These are phyloP conservation scores for Cyclura pinguis DNA, from an alignment of 2,797 vertebrate species.

Conservation along the genomic window DNA sequence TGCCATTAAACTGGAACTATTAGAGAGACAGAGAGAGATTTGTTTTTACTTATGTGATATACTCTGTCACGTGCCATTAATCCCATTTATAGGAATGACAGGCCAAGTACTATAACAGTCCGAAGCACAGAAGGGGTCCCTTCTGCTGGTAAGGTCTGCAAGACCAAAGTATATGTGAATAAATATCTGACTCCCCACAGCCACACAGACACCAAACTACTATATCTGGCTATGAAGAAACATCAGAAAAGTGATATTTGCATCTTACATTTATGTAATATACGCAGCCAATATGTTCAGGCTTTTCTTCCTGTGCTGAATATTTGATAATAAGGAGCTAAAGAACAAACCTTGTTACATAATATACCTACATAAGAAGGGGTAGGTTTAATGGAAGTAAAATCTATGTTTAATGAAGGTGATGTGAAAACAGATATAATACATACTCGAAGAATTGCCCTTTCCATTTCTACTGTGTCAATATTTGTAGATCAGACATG, in stretches of 20 bases:
- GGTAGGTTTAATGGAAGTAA: background rate
- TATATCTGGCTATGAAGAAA: background rate
- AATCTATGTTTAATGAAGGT: background rate
- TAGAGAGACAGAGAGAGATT: background rate
- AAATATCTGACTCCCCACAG: background rate
- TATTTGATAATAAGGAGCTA: background rate
- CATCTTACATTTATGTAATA: background rate
- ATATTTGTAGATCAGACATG: slow-evolving; percentile 3
- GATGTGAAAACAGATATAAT: background rate
- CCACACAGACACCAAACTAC: background rate
- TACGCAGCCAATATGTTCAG: background rate
- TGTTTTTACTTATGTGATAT: too few species aligned
- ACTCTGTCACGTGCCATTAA: background rate
- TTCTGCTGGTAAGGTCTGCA: background rate
- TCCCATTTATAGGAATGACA: background rate
- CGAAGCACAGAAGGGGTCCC: background rate
- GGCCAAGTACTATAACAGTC: background rate
- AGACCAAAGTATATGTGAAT: background rate
- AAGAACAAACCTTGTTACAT: background rate
- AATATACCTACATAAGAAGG: background rate
- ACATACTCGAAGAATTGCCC: background rate
- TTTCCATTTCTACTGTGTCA: background rate
- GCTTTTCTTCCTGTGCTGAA: background rate
- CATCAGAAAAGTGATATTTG: background rate
- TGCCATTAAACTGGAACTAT: background rate